Evolutionary conservation across 2,888 invertebrate species (phyloP), one percentile per base, ranked within the genome.

Genomic region (Phortica magna): DNA sequence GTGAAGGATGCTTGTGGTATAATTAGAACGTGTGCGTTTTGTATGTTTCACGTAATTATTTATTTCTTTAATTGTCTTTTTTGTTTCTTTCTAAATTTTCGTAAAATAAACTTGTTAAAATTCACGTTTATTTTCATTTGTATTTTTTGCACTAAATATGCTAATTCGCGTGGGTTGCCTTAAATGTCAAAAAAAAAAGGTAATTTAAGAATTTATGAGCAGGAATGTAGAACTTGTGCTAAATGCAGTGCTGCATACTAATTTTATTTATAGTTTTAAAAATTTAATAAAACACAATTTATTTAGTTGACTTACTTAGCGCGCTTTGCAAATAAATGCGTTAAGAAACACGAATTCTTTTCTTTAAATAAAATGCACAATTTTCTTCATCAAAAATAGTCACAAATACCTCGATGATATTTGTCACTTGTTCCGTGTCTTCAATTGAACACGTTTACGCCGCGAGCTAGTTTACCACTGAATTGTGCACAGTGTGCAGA

Each of bases 21-120:
- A 64, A 64, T 64, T 64, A 64, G 64, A 64, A 64, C 31, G 39
- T 64, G 64, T 31, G 59, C 22, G 17, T 59, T 10, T 59, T 59
- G 10, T 12, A n/a, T 53, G n/a, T 64, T 64, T 19, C 39, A 64
- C 7, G 31, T 31, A 14, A 17, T 9, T 31, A 31, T 10, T 64
- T 39, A 22, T 64, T 31, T 14, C 19, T 64, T 22, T 22, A 22
- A 61, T 61, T 61, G 7, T 17, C 17, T 17, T 61, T 6, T 19
- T 61, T 61, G 1, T 61, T 61, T 61, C 19, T 61, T 22, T 61
- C 19, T 19, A 48, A 48, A 48, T 48, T 6, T 57, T n/a, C 7
- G n/a, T 53, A 14, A 57, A 42, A 67, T 10, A 17, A 10, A 42
- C n/a, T 41, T 42, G 14, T n/a, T n/a, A 67, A 22, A 41, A n/a